These are phyloP conservation scores for Chelonia mydas DNA, from an alignment of 2,797 vertebrate genomes.

Conservation along the genomic window DNA sequence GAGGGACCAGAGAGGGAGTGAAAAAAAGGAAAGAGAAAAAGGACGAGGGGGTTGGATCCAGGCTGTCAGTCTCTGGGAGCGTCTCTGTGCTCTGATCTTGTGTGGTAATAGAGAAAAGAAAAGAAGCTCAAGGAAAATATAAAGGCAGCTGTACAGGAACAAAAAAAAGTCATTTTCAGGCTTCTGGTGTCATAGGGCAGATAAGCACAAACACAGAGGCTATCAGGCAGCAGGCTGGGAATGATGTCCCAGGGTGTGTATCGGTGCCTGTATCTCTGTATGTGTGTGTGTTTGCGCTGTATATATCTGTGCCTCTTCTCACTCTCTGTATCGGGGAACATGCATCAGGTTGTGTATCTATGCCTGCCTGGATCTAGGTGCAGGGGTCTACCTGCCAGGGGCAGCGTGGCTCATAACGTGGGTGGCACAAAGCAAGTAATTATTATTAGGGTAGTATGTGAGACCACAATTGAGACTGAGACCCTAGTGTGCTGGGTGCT, in stretches of 20 bases:
- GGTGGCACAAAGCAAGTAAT: background rate
- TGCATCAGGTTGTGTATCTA: background rate
- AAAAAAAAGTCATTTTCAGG: background rate
- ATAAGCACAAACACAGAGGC: background rate
- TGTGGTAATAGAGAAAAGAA: background rate
- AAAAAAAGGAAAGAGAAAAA: background rate
- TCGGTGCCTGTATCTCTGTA: background rate
- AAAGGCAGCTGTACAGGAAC: background rate
- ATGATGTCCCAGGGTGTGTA: fast-evolving
- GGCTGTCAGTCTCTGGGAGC: background rate
- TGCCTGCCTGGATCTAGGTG: background rate
- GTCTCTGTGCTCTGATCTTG: background rate
- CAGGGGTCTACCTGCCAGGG: background rate
- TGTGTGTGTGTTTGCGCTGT: background rate
- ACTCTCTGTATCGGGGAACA: background rate
- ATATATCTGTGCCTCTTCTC: background rate
- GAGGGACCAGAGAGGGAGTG: background rate
- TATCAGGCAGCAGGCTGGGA: fast-evolving
- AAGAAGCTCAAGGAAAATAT: background rate
- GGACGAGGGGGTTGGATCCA: background rate
- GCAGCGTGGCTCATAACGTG: background rate
- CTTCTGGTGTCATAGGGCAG: conserved; percentile 17
- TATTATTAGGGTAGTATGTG: background rate
- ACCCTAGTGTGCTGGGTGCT: background rate
- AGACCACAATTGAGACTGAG: background rate